These are phyloP conservation scores for Gobius niger DNA, from an alignment of 2,113 vertebrate species.

Conservation along the genomic window DNA sequence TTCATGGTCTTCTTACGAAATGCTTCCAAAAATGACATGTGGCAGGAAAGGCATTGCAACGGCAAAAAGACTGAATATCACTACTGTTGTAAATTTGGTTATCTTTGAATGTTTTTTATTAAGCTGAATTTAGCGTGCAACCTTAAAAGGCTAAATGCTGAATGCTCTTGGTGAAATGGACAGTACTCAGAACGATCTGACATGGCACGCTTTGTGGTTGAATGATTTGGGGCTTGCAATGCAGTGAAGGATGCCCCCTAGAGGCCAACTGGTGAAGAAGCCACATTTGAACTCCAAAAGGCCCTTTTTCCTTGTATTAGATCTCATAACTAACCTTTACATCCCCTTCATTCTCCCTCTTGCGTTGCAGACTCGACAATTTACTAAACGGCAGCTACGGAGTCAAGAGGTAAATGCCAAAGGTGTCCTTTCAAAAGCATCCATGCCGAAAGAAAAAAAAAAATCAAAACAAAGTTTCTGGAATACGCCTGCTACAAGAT, in stretches of 20 bases:
- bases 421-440: slow-evolving; percentile 81
- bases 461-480: slow-evolving; percentile 79
- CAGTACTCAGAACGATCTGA: slow-evolving; percentile 37
- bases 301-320: slow-evolving; percentile 67
- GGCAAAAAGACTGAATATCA: background rate
- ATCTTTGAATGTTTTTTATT: too few species aligned
- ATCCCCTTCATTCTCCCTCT: slow-evolving; percentile 82
- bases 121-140: slow-evolving; percentile 18
- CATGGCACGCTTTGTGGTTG: slow-evolving; percentile 48
- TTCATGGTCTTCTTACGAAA: slow-evolving; percentile 75
- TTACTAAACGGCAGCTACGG: slow-evolving; percentile 98
- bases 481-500: slow-evolving; percentile 78
- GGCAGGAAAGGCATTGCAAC: slow-evolving; percentile 5
- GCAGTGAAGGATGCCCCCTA: slow-evolving; percentile 74
- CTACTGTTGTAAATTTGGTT: background rate
- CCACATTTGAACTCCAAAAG: slow-evolving; percentile 75
- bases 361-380: slow-evolving; percentile 95
- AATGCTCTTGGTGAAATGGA: slow-evolving; percentile 29
- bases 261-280: slow-evolving; percentile 71
- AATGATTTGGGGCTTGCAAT: slow-evolving; percentile 50
- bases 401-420: slow-evolving; percentile 94
- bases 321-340: slow-evolving; percentile 79
- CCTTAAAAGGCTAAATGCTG: slow-evolving; percentile 18
- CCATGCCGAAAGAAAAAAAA: slow-evolving; percentile 78
- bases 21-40: slow-evolving; percentile 41